phyloP scores from a whole-genome alignment of 2,888 invertebrate genomes.

The Altica lythri region DNA sequence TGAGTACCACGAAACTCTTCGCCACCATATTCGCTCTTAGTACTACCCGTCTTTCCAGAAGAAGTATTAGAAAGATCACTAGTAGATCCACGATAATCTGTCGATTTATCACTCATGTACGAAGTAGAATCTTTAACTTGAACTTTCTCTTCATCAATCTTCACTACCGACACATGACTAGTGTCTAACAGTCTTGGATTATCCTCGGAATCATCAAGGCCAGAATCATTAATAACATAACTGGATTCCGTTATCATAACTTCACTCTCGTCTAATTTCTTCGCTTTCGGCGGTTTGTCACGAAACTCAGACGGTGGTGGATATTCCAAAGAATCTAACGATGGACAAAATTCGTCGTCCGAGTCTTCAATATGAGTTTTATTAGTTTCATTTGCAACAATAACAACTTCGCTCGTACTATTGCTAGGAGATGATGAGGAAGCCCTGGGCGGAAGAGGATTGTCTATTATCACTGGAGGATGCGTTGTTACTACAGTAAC shows the following conservation, averaged over 20 bases:
- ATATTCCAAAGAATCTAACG: slow-evolving; percentile 75
- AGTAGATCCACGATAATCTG: slow-evolving; percentile 51
- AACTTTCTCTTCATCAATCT: slow-evolving; percentile 79
- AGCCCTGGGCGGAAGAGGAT: slow-evolving; percentile 59
- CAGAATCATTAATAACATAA: slow-evolving; percentile 69
- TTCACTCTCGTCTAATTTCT: slow-evolving; percentile 84
- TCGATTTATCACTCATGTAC: slow-evolving; percentile 49
- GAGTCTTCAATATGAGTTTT: slow-evolving; percentile 73
- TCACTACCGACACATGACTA: slow-evolving; percentile 90
- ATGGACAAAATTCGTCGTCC: slow-evolving; percentile 74
- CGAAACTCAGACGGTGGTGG: slow-evolving; percentile 57
- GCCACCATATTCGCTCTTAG: slow-evolving; percentile 55
- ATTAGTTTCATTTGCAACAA: slow-evolving; percentile 77
- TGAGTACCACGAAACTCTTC: slow-evolving; percentile 57
- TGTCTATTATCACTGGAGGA: slow-evolving; percentile 77
- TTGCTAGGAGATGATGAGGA: slow-evolving; percentile 57
- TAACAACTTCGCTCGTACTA: slow-evolving; percentile 70
- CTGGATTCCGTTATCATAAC: slow-evolving; percentile 78
- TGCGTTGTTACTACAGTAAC: slow-evolving; percentile 86
- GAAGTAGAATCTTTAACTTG: slow-evolving; percentile 72
- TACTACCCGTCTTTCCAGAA: slow-evolving; percentile 50
- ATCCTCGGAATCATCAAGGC: slow-evolving; percentile 62
- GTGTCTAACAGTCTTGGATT: slow-evolving; percentile 65
- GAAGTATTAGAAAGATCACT: slow-evolving; percentile 56
- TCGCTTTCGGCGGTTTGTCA: slow-evolving; percentile 53